Evolutionary conservation across 2,113 vertebrate genomes (phyloP).

Genomic region (Prunella fulvescens): DNA sequence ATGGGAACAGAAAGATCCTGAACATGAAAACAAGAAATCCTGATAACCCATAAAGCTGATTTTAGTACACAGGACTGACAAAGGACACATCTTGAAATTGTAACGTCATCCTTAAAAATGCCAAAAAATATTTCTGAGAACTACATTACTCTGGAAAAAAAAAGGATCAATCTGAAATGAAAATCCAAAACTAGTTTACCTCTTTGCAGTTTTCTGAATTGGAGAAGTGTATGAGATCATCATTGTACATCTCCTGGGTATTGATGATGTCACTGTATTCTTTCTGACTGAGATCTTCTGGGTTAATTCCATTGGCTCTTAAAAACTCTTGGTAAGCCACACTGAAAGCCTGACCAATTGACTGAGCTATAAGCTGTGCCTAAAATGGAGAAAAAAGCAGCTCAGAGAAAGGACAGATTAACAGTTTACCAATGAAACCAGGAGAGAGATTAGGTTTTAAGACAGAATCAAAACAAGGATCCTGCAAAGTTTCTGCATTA

Average conservation of each 20-base stretch:
- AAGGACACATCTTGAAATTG: not conserved
- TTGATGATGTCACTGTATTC: slow-evolving; percentile 99
- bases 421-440: not conserved
- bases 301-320: slow-evolving; percentile 96
- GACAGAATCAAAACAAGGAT: not conserved
- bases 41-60: not conserved
- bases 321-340: slow-evolving; percentile 99
- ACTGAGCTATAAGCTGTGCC: slow-evolving; percentile 98
- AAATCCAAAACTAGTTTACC: slow-evolving; percentile 67
- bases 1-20: not conserved
- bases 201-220: slow-evolving; percentile 99
- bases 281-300: slow-evolving; percentile 98
- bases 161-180: not conserved
- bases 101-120: not conserved
- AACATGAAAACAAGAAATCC: not conserved
- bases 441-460: not conserved
- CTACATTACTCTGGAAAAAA: not conserved
- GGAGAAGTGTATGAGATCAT: slow-evolving; percentile 98
- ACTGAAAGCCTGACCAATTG: slow-evolving; percentile 98
- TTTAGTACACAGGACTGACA: not conserved
- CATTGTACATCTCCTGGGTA: slow-evolving; percentile 99
- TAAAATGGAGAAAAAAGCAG: slow-evolving; percentile 35
- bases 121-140: not conserved
- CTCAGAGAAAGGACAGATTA: not conserved
- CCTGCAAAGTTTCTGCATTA: not conserved